A percentile compares a stretch with the other conserved stretches of the same genome.
phyloP scores from a whole-genome alignment of 2,113 vertebrate species.

The Sylvia atricapilla region DNA sequence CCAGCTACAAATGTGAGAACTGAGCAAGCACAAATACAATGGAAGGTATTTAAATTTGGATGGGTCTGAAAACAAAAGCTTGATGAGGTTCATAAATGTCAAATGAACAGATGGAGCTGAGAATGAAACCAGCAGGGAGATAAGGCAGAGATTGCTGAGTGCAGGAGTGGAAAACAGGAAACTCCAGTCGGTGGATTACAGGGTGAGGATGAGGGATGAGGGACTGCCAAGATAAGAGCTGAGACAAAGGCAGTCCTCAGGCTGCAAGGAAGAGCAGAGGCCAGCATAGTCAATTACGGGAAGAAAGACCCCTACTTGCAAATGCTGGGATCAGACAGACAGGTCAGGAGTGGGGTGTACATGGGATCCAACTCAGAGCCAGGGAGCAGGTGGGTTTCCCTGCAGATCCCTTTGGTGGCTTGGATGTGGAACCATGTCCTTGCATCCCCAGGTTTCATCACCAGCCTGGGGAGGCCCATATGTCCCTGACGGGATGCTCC shows the following conservation, averaged over 20 bases:
- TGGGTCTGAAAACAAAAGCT: constrained; percentile 69
- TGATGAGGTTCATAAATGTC: constrained; percentile 67
- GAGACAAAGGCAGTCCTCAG: background rate
- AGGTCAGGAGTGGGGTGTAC: accelerated
- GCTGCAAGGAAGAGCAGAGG: constrained; percentile 17
- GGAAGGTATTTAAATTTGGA: constrained; percentile 64
- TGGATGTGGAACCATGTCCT: accelerated
- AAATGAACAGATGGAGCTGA: constrained; percentile 68
- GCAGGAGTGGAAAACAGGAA: constrained; percentile 71
- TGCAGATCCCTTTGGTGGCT: accelerated
- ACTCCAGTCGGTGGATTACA: background rate
- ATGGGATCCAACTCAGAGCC: background rate
- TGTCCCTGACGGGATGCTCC: background rate
- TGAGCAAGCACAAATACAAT: constrained; percentile 52
- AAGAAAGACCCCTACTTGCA: background rate
- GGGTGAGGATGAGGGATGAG: background rate
- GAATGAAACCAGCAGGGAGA: constrained; percentile 56
- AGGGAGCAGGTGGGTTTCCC: accelerated
- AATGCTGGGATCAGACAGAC: background rate
- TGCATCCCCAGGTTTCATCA: background rate
- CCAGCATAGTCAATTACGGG: background rate
- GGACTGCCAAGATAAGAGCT: constrained; percentile 15
- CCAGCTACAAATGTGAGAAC: constrained; percentile 45
- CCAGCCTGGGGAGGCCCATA: accelerated
- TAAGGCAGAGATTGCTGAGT: constrained; percentile 61